A percentile compares a stretch with the other conserved stretches of the same genome.
Conservation (phyloP, 2,797 vertebrate species). For the Enteromius afrohamiltoni region DNA sequence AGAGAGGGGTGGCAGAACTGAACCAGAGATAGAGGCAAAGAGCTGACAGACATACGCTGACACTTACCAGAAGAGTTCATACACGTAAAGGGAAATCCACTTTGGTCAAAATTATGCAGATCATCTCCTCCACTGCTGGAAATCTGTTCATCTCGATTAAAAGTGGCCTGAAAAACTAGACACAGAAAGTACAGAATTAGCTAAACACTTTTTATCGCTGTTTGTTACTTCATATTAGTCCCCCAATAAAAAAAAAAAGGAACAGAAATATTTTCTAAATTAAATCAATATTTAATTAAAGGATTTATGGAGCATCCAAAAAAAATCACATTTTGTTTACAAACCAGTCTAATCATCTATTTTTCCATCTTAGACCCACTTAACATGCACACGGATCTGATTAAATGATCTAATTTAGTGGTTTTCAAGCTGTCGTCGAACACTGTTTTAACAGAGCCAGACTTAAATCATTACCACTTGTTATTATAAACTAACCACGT, state of each 20-base stretch:
- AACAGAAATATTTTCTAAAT: not conserved
- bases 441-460: slow-evolving; percentile 43
- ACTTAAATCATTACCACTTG: slow-evolving; percentile 53
- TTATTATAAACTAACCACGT: slow-evolving; percentile 52
- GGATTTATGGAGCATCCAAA: slow-evolving; percentile 37
- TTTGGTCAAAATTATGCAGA: slow-evolving; percentile 2
- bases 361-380: not conserved
- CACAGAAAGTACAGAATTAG: slow-evolving; percentile 1
- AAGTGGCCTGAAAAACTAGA: slow-evolving; percentile 41
- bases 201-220: not conserved
- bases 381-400: slow-evolving; percentile 41
- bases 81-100: slow-evolving; percentile 13
- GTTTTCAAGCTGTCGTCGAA: slow-evolving; percentile 39
- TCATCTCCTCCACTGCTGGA: slow-evolving; percentile 5
- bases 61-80: slow-evolving; percentile 35
- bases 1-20: slow-evolving; percentile 28
- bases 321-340: slow-evolving; percentile 33
- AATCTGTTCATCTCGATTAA: slow-evolving; percentile 2
- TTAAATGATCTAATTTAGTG: slow-evolving; percentile 45
- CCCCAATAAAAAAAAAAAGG: not conserved
- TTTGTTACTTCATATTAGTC: not conserved
- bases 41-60: not conserved
- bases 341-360: slow-evolving; percentile 23
- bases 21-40: not conserved
- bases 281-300: slow-evolving; percentile 29